Evolutionary conservation across 2,888 invertebrate genomes (phyloP).

Genomic region (Trachelus stipa): DNA sequence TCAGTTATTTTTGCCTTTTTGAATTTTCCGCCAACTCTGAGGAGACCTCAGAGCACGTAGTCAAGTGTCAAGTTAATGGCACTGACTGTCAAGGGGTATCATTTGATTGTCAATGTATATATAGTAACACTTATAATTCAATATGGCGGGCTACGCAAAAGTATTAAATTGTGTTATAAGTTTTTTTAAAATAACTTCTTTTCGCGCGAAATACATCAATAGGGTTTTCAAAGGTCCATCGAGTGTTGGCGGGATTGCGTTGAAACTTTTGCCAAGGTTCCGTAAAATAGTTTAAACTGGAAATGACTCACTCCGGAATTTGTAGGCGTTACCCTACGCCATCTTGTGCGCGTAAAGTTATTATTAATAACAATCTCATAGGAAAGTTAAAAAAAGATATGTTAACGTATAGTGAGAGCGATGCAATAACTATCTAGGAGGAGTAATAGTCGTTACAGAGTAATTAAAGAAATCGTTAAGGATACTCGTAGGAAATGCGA

Average conservation of each 20-base stretch:
- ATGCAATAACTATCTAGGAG: not conserved
- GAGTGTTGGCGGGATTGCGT: not conserved
- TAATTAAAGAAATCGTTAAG: not conserved
- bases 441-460: not conserved
- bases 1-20: constrained; percentile 12
- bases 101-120: not conserved
- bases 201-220: not conserved
- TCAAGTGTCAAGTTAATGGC: not conserved
- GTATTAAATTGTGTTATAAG: not conserved
- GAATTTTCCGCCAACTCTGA: not conserved
- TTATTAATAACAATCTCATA: not conserved
- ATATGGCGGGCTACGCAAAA: not conserved
- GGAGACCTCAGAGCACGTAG: not conserved
- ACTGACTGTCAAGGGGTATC: not conserved
- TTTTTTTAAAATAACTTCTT: not conserved
- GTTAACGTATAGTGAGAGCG: not conserved
- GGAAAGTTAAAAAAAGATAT: not conserved
- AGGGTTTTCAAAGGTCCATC: not conserved
- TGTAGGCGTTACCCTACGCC: not conserved
- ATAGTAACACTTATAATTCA: not conserved
- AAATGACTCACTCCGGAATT: not conserved
- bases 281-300: not conserved
- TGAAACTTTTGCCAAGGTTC: not conserved
- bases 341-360: not conserved
- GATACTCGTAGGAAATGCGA: constrained; percentile 9